A percentile compares a stretch with the other conserved stretches of the same genome.
Conservation (phyloP, 2,113 vertebrate species). For the Leptobrachium leishanense region DNA sequence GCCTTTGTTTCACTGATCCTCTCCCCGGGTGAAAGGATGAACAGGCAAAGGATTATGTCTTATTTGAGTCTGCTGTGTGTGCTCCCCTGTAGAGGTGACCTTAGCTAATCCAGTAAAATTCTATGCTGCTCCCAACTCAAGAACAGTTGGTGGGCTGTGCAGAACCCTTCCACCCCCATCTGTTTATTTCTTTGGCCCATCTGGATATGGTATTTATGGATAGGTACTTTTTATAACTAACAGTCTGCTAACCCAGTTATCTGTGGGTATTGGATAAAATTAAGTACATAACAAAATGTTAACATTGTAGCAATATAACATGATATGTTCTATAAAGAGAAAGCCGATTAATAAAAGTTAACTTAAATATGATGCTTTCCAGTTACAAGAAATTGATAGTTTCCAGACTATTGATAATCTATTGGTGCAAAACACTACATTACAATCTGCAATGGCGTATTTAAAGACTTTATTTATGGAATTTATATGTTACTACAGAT, state of each 20-base stretch:
- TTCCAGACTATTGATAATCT: no score
- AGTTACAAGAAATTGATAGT: no score
- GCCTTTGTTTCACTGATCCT: slow-evolving; percentile 37
- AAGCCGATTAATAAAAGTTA: no score
- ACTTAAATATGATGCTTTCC: no score
- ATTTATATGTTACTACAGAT: no score
- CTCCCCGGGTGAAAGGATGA: slow-evolving; percentile 39
- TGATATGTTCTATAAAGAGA: no score
- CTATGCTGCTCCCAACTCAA: slow-evolving; percentile 26
- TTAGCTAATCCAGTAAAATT: slow-evolving; percentile 42
- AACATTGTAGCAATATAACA: no score
- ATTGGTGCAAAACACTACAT: no score
- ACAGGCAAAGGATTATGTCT: slow-evolving; percentile 47
- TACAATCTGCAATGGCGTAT: no score
- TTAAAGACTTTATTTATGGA: no score
- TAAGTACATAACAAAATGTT: not conserved
- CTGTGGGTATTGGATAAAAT: not conserved
- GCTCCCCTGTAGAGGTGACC: slow-evolving; percentile 33
- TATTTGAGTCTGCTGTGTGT: slow-evolving; percentile 27
- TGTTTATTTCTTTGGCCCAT: slow-evolving; percentile 26
- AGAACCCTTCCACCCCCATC: slow-evolving; percentile 26
- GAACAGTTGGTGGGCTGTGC: slow-evolving; percentile 30
- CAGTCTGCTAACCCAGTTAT: not conserved
- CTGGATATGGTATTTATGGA: slow-evolving; percentile 29
- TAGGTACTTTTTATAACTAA: slow-evolving; percentile 2